Base-by-base conservation (phyloP, 2,888 invertebrate species). In the Pollenia labialis region DNA sequence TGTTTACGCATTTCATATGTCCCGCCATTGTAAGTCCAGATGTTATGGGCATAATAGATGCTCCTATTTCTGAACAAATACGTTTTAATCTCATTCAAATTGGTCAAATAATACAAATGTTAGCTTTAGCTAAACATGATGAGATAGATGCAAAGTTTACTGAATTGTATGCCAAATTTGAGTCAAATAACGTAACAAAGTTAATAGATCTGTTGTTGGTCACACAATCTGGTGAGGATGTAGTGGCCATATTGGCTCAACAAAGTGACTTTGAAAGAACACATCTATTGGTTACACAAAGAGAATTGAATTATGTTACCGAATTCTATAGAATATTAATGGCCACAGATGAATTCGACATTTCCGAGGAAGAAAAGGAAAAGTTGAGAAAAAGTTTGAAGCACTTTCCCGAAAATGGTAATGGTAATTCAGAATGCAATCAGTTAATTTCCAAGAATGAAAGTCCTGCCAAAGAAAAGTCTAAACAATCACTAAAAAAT, bases 11-110 rank as follows among this genome's bases (percentile, higher is more conserved):
- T 92, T 98, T 99, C 92, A 97, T 99, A 85, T 99, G 99, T 91
- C 99, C 99, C 3, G 99, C 99, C 0, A 97, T 99, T 77, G 97
- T 98, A 69, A 98, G 98, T 94, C 99, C 99, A 0, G 99, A 99
- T 92, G 97, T 98, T 1, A 97, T 98, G 93, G 99, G 99, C 16
- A 97, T 99, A 76, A 97, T 97, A 4, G 99, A 99, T 91, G 96
- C 97, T 1, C 97, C 98, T 9, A 97, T 99, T 79, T 97, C 97
- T 58, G 96, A 97, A 90, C 96, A 98, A 82, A 98, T 98, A 7
- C 94, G 98, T 52, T 98, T 98, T 93, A 99, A 97, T 94, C 94
- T 97, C 75, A 96, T 97, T 90, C 97, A 98, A 94, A 96, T 99
- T 82, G 99, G 98, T 0, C 98, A 98, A 94, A 97, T 99, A 89